A percentile compares a stretch with the other conserved stretches of the same genome.
Evolutionary conservation across 2,113 vertebrate species (phyloP).

Genomic region (Hymenochirus boettgeri): DNA sequence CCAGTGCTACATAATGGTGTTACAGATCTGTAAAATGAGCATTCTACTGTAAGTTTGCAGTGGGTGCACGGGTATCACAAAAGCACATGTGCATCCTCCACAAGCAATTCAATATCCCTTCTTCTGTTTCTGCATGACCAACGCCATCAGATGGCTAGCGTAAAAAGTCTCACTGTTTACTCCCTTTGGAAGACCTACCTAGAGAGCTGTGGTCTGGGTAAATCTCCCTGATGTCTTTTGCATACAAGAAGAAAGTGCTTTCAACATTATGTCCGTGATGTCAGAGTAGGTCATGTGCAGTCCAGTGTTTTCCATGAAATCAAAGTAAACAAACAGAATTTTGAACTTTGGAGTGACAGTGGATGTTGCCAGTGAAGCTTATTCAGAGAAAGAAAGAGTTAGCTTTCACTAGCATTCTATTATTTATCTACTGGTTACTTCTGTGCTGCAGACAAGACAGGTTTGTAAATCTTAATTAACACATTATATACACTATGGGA

Average conservation of each 20-base stretch:
- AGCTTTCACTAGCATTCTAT: conserved; percentile 37
- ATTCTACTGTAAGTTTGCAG: too few species aligned
- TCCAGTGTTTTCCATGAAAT: conserved; percentile 3
- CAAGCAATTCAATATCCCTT: too few species aligned
- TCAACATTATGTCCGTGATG: not conserved
- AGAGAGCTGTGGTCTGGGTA: too few species aligned
- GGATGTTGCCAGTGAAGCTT: conserved; percentile 39
- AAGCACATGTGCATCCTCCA: too few species aligned
- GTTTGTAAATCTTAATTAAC: conserved; percentile 54
- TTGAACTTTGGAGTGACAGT: conserved; percentile 68
- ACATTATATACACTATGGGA: not conserved
- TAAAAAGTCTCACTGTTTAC: too few species aligned
- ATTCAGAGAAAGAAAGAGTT: conserved; percentile 51
- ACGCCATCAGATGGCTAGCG: too few species aligned
- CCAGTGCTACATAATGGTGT: too few species aligned
- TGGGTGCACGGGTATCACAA: too few species aligned
- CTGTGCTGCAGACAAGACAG: conserved; percentile 54
- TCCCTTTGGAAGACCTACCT: too few species aligned
- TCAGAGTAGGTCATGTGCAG: not conserved
- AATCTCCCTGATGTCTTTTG: too few species aligned
- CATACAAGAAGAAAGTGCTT: not conserved
- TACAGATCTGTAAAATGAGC: too few species aligned
- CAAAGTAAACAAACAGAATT: conserved; percentile 51
- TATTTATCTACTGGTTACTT: conserved; percentile 57
- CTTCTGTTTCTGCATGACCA: too few species aligned